These are phyloP conservation scores for Staurois parvus DNA, from an alignment of 2,797 vertebrate genomes.

Conservation along the genomic window DNA sequence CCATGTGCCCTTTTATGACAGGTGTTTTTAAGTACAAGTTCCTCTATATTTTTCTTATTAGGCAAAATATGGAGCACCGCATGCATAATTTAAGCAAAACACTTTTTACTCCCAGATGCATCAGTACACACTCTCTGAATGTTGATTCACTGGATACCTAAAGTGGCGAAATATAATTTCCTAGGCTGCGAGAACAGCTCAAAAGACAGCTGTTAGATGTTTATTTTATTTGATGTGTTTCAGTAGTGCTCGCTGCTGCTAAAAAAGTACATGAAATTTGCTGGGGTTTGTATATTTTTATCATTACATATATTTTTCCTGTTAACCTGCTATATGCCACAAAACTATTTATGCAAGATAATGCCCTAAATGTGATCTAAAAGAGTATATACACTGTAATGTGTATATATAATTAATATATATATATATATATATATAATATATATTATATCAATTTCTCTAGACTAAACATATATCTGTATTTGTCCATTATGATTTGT, in stretches of 20 bases:
- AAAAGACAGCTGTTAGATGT: conserved; percentile 46
- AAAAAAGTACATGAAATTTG: background rate
- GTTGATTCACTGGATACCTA: conserved; percentile 48
- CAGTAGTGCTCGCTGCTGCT: background rate
- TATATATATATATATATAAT: too few species aligned
- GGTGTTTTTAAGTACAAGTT: conserved; percentile 59
- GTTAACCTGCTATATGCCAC: too few species aligned
- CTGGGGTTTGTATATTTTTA: too few species aligned
- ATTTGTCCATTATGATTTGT: too few species aligned
- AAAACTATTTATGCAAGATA: too few species aligned
- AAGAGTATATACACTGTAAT: too few species aligned
- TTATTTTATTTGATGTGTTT: conserved; percentile 21
- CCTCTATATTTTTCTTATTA: conserved; percentile 60
- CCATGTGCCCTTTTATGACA: conserved; percentile 54
- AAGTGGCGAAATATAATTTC: conserved; percentile 48
- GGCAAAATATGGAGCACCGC: conserved; percentile 49
- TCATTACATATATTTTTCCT: too few species aligned
- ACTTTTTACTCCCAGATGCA: conserved; percentile 58
- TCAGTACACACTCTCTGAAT: conserved; percentile 50
- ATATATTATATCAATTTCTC: too few species aligned
- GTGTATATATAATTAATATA: too few species aligned
- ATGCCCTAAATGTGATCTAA: too few species aligned
- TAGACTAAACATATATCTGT: too few species aligned
- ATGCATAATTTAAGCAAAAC: conserved; percentile 58
- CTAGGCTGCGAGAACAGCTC: conserved; percentile 25